Evolutionary conservation across 2,797 vertebrate genomes (phyloP).

Genomic region (Tauraco hartlaubi): DNA sequence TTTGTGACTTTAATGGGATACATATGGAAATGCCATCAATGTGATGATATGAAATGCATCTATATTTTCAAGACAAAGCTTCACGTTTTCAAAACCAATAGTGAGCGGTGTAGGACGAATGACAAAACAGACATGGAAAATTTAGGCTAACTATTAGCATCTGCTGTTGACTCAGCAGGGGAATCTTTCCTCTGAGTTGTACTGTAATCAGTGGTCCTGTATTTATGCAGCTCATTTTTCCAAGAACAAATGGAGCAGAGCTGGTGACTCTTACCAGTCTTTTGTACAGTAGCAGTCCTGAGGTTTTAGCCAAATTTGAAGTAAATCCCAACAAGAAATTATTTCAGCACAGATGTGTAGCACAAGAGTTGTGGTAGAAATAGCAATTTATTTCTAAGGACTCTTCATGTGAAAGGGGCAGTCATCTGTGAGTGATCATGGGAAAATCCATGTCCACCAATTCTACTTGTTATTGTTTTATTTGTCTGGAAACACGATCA

Average conservation of each 20-base stretch:
- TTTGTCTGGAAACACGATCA: background rate
- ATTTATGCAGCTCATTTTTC: conserved; percentile 71
- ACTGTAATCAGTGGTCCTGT: conserved; percentile 56
- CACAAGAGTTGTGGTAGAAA: background rate
- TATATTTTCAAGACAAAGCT: background rate
- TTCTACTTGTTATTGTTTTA: background rate
- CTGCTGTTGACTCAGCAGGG: conserved; percentile 69
- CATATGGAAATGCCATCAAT: background rate
- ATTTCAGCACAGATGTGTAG: background rate
- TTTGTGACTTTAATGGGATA: background rate
- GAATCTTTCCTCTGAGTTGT: conserved; percentile 51
- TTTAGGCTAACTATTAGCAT: conserved; percentile 43
- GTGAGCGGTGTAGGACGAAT: background rate
- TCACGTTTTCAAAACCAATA: background rate
- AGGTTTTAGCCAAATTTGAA: conserved; percentile 23
- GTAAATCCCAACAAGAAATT: background rate
- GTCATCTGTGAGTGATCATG: background rate
- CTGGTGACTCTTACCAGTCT: background rate
- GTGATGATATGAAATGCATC: background rate
- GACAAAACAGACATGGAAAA: background rate
- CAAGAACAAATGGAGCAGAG: conserved; percentile 23
- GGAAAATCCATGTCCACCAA: background rate
- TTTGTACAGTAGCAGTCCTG: background rate
- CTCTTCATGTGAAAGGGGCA: background rate
- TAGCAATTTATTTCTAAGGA: background rate